Percentiles rank a stretch among this genome's conserved stretches.
phyloP scores from a whole-genome alignment of 1,140 invertebrate genomes.

The Calycopis cecrops region DNA sequence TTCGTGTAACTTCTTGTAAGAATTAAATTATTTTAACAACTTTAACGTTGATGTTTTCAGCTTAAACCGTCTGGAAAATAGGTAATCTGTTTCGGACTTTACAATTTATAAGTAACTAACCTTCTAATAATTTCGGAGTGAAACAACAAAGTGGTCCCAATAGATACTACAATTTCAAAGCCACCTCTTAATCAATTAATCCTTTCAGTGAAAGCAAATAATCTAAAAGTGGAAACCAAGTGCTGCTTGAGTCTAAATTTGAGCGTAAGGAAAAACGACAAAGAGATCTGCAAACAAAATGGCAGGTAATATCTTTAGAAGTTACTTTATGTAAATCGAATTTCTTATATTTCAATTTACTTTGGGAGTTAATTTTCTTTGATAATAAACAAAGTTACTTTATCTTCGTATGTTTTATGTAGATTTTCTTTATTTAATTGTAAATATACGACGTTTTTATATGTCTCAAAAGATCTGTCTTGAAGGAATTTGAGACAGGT shows the following conservation, averaged over 20 bases:
- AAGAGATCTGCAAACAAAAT: slow-evolving; percentile 18
- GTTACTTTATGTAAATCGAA: background rate
- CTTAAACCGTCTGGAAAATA: slow-evolving; percentile 1
- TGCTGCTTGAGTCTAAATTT: slow-evolving; percentile 1
- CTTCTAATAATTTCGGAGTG: slow-evolving; percentile 5
- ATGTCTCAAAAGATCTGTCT: too few relatives aligned
- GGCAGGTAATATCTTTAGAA: background rate
- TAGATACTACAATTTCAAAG: slow-evolving; percentile 6
- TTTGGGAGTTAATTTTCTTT: too few relatives aligned
- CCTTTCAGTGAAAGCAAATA: slow-evolving; percentile 9
- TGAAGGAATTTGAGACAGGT: too few relatives aligned
- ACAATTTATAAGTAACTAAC: background rate
- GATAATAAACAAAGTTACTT: too few relatives aligned
- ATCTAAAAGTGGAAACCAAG: slow-evolving; percentile 7
- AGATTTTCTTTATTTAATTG: too few relatives aligned
- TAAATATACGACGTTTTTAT: too few relatives aligned
- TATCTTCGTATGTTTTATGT: too few relatives aligned
- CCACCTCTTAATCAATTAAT: slow-evolving; percentile 10
- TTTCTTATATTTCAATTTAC: too few relatives aligned
- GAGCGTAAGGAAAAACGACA: slow-evolving; percentile 1
- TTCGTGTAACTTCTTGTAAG: too few relatives aligned
- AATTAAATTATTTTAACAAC: too few relatives aligned
- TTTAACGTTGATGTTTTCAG: background rate
- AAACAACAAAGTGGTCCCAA: background rate
- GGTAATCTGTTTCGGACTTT: slow-evolving; percentile 1